Evolutionary conservation across 2,888 invertebrate genomes (phyloP), one percentile per base, ranked within the genome.

Genomic region (Cancer borealis): DNA sequence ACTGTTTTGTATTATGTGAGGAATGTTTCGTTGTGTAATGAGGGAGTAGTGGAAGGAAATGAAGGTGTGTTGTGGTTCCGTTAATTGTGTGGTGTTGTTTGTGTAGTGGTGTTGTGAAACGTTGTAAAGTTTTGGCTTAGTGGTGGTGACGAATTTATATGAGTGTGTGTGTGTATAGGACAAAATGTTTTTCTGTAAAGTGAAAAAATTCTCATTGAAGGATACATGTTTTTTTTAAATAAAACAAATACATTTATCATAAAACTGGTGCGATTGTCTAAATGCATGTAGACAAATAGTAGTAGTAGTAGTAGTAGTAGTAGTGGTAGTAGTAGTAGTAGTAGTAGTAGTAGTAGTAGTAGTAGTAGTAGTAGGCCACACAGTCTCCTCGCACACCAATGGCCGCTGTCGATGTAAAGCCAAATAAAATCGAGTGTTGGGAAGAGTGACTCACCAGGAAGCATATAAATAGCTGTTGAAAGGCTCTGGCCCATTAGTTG

Each of bases 401-500:
- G 60, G 60, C 60, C 60, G 60, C 21, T 21, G 60, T 60, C 60
- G 17, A 60, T 17, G 60, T 60, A 60, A 3, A 60, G 60, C n/a
- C 73, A 26, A 79, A 26, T 26, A 10, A 21, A 26, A 79, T 79
- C 73, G 26, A 26, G 73, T 79, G 73, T 79, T 79, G 26, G 26
- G 30, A 10, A 4, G 73, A 79, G 26, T 79, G 73, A 79, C 73
- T 79, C 73, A 79, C 73, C 73, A 79, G 73, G 73, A 79, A 79
- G 73, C 73, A 79, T 79, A 79, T 4, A 26, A 79, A 79, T 79
- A n/a, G 73, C 73, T 79, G 30, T 26, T 79, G 73, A 79, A 79
- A 30, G 73, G 73, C 26, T 79, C 26, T 79, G 73, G 73, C 73
- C 73, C 73, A 79, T 79, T 79, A 79, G 73, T 79, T 79, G 73